phyloP scores from a whole-genome alignment of 2,113 vertebrate genomes.

The Antigone vipio region DNA sequence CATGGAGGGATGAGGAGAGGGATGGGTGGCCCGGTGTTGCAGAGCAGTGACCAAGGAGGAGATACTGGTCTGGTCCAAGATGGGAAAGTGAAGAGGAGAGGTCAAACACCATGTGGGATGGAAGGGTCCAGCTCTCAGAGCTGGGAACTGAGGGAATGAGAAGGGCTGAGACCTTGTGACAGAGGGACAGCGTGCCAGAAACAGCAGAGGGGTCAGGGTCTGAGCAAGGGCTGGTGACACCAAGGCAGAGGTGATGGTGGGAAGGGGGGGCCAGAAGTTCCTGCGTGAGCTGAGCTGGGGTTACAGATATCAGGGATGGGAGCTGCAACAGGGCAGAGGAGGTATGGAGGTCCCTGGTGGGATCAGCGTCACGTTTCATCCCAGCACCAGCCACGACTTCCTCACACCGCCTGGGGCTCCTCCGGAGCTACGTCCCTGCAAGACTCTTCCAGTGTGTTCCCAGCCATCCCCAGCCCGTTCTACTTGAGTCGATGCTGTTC shows the following conservation, averaged over 20 bases:
- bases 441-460: background rate
- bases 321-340: background rate
- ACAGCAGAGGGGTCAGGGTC: background rate
- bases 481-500: background rate
- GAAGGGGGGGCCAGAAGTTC: background rate
- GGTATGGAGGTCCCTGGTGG: background rate
- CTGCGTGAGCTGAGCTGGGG: background rate
- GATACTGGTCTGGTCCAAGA: background rate
- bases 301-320: background rate
- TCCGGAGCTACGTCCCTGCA: background rate
- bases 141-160: background rate
- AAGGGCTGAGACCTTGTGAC: background rate
- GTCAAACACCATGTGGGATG: background rate
- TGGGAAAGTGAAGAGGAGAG: background rate
- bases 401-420: background rate
- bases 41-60: background rate
- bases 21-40: background rate
- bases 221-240: background rate
- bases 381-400: background rate
- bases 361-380: background rate
- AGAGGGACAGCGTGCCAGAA: background rate
- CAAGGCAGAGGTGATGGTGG: background rate
- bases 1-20: background rate
- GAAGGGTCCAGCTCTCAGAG: background rate
- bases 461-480: background rate